Conservation (phyloP, 2,113 vertebrate species). For the Lophochroa leadbeateri region DNA sequence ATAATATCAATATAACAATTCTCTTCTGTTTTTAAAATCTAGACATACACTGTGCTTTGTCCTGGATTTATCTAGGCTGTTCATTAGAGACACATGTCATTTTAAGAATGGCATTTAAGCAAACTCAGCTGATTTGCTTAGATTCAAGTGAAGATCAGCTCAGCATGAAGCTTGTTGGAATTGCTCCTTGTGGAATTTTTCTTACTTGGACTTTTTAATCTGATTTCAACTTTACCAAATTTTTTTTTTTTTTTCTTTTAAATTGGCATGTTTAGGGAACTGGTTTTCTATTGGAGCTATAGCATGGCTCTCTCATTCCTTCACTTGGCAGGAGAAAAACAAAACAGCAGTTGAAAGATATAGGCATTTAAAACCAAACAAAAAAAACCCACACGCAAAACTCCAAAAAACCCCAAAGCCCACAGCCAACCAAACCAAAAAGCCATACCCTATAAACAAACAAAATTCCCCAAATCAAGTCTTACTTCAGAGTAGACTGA, state of each 20-base stretch:
- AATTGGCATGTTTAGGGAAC: not conserved
- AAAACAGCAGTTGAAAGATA: not conserved
- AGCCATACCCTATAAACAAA: not conserved
- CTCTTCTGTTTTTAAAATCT: not conserved
- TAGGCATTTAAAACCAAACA: not conserved
- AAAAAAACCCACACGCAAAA: not conserved
- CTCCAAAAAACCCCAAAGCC: not conserved
- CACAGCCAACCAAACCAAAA: not conserved
- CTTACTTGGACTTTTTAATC: not conserved
- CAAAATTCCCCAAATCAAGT: not conserved
- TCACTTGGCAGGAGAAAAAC: not conserved
- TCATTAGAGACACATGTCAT: not conserved
- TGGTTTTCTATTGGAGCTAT: not conserved
- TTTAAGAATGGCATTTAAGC: not conserved
- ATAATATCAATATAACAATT: not conserved
- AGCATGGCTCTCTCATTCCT: not conserved
- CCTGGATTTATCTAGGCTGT: not conserved
- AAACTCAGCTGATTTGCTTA: not conserved
- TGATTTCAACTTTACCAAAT: not conserved
- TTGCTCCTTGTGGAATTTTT: not conserved
- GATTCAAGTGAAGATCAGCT: not conserved
- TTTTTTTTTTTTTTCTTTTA: not conserved
- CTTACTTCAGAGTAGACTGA: not conserved
- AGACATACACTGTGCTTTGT: not conserved
- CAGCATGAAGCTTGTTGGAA: not conserved